These are phyloP conservation scores for Cephus pygmeus DNA, from an alignment of 2,888 invertebrate genomes.

Conservation along the genomic window DNA sequence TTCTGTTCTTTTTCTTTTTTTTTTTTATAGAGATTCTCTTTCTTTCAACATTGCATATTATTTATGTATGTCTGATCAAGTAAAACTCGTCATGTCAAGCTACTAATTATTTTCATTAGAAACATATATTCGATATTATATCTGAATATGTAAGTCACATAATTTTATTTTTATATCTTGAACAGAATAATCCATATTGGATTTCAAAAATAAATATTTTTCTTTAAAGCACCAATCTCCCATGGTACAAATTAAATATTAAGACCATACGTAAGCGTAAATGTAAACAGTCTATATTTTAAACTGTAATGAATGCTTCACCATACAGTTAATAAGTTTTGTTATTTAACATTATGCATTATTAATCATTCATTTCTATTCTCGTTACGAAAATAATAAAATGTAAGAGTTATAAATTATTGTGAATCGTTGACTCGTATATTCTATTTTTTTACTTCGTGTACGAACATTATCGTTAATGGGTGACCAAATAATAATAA, in stretches of 20 bases:
- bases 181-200: neutral
- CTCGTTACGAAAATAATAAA: neutral
- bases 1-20: too few species aligned
- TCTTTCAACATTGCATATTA: neutral
- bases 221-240: neutral
- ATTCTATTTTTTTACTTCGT: neutral
- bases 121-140: neutral
- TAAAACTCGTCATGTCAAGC: neutral
- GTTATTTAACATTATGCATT: neutral
- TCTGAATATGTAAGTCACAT: neutral
- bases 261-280: neutral
- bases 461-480: neutral
- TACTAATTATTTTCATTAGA: neutral
- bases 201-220: neutral
- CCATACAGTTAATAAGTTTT: neutral
- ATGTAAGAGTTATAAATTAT: neutral
- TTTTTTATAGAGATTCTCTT: neutral
- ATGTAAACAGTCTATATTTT: neutral
- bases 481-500: neutral
- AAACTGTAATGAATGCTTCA: neutral
- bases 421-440: neutral
- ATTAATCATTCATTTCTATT: neutral
- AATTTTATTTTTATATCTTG: neutral
- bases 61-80: neutral
- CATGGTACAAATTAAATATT: neutral